phyloP scores from a whole-genome alignment of 1,140 invertebrate species.

The Leptinotarsa undecemlineata region DNA sequence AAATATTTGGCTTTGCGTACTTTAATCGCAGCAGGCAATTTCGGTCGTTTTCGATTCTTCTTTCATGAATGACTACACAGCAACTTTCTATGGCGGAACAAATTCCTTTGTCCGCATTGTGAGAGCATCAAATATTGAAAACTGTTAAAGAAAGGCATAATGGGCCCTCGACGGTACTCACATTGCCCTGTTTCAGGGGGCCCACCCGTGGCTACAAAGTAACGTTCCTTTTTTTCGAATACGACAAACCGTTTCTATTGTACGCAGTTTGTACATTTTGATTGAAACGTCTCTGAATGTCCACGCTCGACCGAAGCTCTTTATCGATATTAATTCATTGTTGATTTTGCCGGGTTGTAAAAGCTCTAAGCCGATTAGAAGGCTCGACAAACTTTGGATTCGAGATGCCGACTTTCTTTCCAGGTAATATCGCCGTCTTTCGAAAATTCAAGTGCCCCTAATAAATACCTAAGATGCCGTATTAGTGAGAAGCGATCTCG shows the following conservation, averaged over 20 bases:
- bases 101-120: neutral
- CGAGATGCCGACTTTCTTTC: neutral
- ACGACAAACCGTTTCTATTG: constrained; percentile 5
- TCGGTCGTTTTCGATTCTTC: neutral
- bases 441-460: constrained; percentile 2
- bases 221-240: neutral
- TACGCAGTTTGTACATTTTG: neutral
- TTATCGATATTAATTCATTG: neutral
- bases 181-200: neutral
- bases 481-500: neutral
- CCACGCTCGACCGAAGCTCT: neutral
- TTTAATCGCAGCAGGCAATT: neutral
- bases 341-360: neutral
- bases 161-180: neutral
- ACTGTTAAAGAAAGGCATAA: neutral
- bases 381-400: neutral
- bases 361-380: neutral
- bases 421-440: constrained; percentile 5
- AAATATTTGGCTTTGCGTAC: neutral
- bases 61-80: neutral
- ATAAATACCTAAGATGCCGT: neutral
- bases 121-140: constrained; percentile 3
- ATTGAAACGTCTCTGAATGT: neutral
- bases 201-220: neutral
- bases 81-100: neutral